phyloP scores from a whole-genome alignment of 2,113 vertebrate genomes.

The Gobio gobio region DNA sequence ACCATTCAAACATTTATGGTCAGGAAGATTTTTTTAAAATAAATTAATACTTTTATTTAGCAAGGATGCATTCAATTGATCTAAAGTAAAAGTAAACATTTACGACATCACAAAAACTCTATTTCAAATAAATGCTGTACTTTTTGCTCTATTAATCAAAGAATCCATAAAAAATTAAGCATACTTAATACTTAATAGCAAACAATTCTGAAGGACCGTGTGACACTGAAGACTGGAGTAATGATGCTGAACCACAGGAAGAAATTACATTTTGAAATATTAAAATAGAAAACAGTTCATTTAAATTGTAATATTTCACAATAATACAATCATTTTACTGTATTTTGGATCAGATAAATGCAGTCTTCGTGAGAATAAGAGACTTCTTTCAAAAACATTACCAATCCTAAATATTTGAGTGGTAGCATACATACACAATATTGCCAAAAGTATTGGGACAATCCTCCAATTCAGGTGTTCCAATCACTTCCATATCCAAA shows the following conservation, averaged over 20 bases:
- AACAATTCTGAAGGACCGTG: not conserved
- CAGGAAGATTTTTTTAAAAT: too few species aligned
- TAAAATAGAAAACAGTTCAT: too few species aligned
- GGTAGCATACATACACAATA: not conserved
- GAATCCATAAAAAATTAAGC: not conserved
- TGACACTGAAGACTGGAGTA: not conserved
- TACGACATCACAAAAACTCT: not conserved
- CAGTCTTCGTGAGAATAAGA: not conserved
- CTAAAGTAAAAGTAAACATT: not conserved
- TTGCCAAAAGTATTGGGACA: too few species aligned
- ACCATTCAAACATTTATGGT: not conserved
- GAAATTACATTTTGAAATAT: not conserved
- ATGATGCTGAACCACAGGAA: not conserved
- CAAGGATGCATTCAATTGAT: not conserved
- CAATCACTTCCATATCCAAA: too few species aligned
- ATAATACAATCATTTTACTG: too few species aligned
- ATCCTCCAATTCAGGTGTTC: too few species aligned
- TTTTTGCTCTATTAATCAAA: too few species aligned
- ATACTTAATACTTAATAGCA: too few species aligned
- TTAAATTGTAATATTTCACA: too few species aligned
- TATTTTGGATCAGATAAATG: not conserved
- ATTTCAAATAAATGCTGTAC: too few species aligned
- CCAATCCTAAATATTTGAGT: not conserved
- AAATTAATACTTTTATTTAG: not conserved
- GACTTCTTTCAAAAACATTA: not conserved